phyloP scores from a whole-genome alignment of 2,888 invertebrate genomes.

The Sphaerophoria taeniata region DNA sequence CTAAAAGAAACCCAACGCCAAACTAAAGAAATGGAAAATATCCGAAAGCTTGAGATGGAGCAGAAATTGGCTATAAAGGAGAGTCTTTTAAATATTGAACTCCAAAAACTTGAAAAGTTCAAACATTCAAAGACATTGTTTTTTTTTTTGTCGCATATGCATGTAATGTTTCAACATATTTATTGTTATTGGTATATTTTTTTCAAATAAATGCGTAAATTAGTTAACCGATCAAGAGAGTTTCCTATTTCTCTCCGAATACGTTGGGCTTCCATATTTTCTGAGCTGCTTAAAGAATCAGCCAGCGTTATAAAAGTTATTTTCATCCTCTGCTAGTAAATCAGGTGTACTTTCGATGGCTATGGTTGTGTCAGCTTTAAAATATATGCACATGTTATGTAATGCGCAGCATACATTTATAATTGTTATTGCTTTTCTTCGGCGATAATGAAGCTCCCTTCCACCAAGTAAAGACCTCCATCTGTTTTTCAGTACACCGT shows the following conservation, averaged over 20 bases:
- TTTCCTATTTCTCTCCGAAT: too few relatives aligned
- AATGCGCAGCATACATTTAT: neutral
- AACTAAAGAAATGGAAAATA: neutral
- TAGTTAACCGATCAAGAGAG: too few relatives aligned
- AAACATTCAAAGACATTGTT: too few relatives aligned
- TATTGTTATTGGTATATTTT: too few relatives aligned
- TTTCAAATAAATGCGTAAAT: too few relatives aligned
- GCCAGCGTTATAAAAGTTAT: neutral
- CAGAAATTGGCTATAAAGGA: neutral
- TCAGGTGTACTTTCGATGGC: neutral
- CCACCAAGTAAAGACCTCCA: conserved; percentile 12
- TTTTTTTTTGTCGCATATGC: neutral
- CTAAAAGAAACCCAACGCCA: neutral
- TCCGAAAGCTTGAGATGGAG: too few relatives aligned
- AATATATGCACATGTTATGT: conserved; percentile 8
- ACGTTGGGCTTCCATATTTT: too few relatives aligned
- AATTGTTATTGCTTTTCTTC: neutral
- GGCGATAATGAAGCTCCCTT: neutral
- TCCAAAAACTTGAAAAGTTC: too few relatives aligned
- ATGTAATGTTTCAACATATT: too few relatives aligned
- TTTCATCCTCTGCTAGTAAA: neutral
- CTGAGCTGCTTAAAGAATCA: neutral
- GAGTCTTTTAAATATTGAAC: too few relatives aligned
- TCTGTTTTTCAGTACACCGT: conserved; percentile 26
- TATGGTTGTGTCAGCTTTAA: neutral